Evolutionary conservation across 2,797 vertebrate genomes (phyloP).

Genomic region (Cossypha niveicapilla): DNA sequence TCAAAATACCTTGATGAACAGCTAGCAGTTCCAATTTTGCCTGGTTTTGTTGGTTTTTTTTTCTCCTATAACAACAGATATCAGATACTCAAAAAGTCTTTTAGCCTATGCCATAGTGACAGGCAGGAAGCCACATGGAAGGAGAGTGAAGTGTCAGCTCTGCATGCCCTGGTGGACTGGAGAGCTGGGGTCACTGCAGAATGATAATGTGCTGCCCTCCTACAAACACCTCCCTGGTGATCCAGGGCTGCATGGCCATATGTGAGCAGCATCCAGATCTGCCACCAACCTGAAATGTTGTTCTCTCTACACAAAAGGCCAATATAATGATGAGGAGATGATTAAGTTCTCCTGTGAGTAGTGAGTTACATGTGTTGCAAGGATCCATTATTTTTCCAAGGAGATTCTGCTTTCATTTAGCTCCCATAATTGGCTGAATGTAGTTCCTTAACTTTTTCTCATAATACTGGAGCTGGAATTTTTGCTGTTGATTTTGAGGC

Average conservation of each 20-base stretch:
- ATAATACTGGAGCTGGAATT: background rate
- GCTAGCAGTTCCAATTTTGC: background rate
- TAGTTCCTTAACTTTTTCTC: background rate
- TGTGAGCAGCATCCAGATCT: slow-evolving; percentile 16
- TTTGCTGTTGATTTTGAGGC: background rate
- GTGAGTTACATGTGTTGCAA: background rate
- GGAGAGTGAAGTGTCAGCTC: background rate
- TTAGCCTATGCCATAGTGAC: background rate
- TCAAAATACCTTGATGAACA: background rate
- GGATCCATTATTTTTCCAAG: background rate
- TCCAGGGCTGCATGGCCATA: background rate
- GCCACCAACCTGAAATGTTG: slow-evolving; percentile 1
- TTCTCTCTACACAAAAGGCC: slow-evolving; percentile 1
- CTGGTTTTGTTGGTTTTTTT: background rate
- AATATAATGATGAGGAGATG: slow-evolving; percentile 1
- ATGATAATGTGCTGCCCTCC: background rate
- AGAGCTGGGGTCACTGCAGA: slow-evolving; percentile 13
- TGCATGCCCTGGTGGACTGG: background rate
- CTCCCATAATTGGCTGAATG: background rate
- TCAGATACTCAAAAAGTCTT: background rate
- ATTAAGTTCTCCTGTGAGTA: background rate
- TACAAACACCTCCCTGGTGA: background rate
- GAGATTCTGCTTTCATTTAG: background rate
- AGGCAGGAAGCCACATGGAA: background rate
- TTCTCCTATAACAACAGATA: background rate